These are phyloP conservation scores for Aptenodytes patagonicus DNA, from an alignment of 2,113 vertebrate genomes.

Conservation along the genomic window DNA sequence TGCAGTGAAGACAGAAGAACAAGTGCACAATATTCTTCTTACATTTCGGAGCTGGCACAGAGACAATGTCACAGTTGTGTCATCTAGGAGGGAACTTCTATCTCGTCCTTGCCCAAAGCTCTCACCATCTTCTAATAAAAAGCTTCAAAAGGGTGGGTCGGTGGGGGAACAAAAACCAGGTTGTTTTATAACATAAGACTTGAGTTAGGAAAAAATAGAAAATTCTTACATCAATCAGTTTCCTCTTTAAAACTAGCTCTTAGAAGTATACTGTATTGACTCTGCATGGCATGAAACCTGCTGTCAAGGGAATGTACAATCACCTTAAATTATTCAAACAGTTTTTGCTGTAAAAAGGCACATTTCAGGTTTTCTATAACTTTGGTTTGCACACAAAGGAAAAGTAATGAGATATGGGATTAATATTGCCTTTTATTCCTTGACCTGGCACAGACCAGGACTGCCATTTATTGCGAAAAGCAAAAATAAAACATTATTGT, in stretches of 20 bases:
- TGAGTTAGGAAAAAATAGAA: neutral
- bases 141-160: constrained; percentile 68
- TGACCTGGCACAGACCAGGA: neutral
- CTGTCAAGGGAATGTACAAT: neutral
- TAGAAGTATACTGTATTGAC: neutral
- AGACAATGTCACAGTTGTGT: constrained; percentile 92
- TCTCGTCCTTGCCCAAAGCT: constrained; percentile 93
- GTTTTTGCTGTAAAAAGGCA: neutral
- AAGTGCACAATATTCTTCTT: constrained; percentile 31
- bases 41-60: constrained; percentile 94
- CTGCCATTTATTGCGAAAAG: neutral
- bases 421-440: neutral
- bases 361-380: neutral
- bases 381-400: neutral
- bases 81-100: constrained; percentile 92
- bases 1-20: neutral
- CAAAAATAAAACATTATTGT: neutral
- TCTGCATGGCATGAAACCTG: neutral
- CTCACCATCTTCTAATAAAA: constrained; percentile 94
- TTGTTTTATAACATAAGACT: neutral
- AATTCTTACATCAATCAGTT: neutral
- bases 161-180: neutral
- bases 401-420: neutral
- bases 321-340: neutral
- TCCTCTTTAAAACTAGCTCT: neutral